Evolutionary conservation across 2,113 vertebrate genomes (phyloP).

Genomic region (Oryzias woworae): DNA sequence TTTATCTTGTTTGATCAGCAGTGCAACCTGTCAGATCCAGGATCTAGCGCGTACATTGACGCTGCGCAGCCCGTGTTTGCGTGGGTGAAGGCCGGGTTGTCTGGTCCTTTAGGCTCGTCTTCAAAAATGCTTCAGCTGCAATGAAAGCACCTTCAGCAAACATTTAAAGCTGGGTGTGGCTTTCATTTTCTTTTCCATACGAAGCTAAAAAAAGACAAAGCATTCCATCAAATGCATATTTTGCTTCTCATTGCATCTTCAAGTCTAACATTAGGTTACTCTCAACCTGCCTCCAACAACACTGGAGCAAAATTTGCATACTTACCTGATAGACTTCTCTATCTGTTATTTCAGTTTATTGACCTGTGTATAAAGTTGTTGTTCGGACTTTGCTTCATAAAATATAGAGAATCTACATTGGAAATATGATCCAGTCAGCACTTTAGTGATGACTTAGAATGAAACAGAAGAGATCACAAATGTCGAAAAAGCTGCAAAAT

Average conservation of each 20-base stretch:
- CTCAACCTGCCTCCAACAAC: background rate
- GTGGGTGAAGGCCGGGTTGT: too few species aligned
- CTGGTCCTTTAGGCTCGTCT: too few species aligned
- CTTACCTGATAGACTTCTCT: conserved; percentile 2
- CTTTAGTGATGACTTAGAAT: background rate
- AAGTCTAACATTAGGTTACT: background rate
- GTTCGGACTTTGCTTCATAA: conserved; percentile 4
- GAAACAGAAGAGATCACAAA: background rate
- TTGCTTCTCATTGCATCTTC: too few species aligned
- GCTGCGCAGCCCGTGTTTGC: too few species aligned
- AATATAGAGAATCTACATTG: conserved; percentile 10
- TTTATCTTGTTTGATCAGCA: background rate
- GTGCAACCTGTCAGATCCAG: background rate
- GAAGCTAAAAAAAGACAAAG: too few species aligned
- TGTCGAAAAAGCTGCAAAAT: background rate
- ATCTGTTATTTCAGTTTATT: conserved; percentile 6
- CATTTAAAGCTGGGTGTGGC: too few species aligned
- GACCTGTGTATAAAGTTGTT: conserved; percentile 19
- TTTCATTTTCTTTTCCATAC: too few species aligned
- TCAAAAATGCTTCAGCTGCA: too few species aligned
- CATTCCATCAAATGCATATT: too few species aligned
- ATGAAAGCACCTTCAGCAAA: too few species aligned
- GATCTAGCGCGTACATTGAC: background rate
- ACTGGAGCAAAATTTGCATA: background rate
- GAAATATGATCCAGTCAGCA: conserved; percentile 4